Evolutionary conservation across 2,797 vertebrate species (phyloP).

Genomic region (Lutjanus argentimaculatus): DNA sequence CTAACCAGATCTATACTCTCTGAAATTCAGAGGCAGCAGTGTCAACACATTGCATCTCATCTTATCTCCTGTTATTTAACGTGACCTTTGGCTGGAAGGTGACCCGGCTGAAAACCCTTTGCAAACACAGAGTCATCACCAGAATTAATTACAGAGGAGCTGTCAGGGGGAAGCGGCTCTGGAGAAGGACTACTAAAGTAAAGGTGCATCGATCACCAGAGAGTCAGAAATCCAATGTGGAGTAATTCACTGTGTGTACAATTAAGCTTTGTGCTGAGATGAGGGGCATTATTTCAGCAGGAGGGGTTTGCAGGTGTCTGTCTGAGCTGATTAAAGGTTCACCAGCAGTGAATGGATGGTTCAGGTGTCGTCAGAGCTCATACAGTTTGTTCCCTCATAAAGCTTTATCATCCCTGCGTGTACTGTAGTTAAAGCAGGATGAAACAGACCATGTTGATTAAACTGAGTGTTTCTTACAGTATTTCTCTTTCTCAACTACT

Average conservation of each 20-base stretch:
- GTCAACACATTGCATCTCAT: not conserved
- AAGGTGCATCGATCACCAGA: conserved; percentile 44
- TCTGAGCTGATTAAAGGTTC: conserved; percentile 51
- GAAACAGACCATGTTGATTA: conserved; percentile 45
- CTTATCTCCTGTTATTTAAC: conserved; percentile 39
- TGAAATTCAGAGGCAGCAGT: not conserved
- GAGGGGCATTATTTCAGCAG: conserved; percentile 40
- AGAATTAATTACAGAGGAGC: conserved; percentile 36
- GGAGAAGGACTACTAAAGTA: conserved; percentile 1
- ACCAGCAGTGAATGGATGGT: conserved; percentile 25
- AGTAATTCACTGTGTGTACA: conserved; percentile 35
- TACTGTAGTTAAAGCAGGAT: conserved; percentile 30
- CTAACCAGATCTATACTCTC: not conserved
- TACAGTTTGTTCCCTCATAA: conserved; percentile 29
- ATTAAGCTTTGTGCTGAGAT: conserved; percentile 53
- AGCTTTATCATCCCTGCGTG: conserved; percentile 20
- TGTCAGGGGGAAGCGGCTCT: not conserved
- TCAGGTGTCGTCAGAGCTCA: conserved; percentile 32
- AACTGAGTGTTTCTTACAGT: conserved; percentile 8
- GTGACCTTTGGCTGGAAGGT: conserved; percentile 40
- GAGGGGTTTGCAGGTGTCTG: conserved; percentile 44
- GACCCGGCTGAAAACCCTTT: conserved; percentile 32
- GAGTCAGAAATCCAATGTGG: conserved; percentile 43
- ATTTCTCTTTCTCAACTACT: conserved; percentile 8
- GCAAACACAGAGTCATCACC: conserved; percentile 40